phyloP scores from a whole-genome alignment of 2,888 invertebrate genomes.

The Antheraea assamensis region DNA sequence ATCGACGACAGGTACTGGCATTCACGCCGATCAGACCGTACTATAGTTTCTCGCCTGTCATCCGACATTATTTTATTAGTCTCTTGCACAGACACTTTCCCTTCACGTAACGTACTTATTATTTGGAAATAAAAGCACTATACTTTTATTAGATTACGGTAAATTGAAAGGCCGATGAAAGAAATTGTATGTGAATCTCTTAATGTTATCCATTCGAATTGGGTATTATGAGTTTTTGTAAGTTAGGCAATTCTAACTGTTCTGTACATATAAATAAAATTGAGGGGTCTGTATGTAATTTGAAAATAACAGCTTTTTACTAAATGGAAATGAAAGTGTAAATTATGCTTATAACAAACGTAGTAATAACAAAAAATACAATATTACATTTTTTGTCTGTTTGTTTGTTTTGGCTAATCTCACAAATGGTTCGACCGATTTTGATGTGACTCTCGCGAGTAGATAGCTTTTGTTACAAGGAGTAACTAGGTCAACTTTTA shows the following conservation, averaged over 20 bases:
- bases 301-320: too few species aligned
- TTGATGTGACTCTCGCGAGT: too few species aligned
- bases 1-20: constrained; percentile 45
- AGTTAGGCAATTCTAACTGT: background rate
- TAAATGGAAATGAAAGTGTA: too few species aligned
- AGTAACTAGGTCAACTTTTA: too few species aligned
- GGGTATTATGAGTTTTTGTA: background rate
- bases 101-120: constrained; percentile 25
- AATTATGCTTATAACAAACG: too few species aligned
- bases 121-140: constrained; percentile 26
- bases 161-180: background rate
- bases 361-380: too few species aligned
- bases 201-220: constrained; percentile 7
- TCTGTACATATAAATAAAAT: too few species aligned
- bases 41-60: constrained; percentile 44
- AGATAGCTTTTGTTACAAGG: too few species aligned
- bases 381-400: too few species aligned
- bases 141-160: constrained; percentile 13
- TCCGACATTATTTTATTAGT: constrained; percentile 42
- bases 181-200: constrained; percentile 3
- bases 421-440: too few species aligned
- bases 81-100: constrained; percentile 38
- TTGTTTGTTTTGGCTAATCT: too few species aligned
- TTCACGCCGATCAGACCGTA: constrained; percentile 30
- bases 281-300: too few species aligned